These are phyloP conservation scores for Rhysida immarginata DNA, from an alignment of 1,140 invertebrate species.

Conservation along the genomic window DNA sequence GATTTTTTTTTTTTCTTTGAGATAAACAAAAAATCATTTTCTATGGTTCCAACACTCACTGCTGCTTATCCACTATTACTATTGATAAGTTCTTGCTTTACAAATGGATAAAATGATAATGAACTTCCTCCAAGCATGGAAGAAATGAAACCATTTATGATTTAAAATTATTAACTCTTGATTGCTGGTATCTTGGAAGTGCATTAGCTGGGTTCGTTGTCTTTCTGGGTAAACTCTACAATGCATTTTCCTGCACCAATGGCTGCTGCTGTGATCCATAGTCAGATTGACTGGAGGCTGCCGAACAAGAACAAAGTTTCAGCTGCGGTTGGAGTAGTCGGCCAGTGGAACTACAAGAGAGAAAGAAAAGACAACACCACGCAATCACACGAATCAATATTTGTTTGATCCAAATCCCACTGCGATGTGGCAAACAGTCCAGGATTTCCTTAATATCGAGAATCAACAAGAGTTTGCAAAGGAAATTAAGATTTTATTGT, in stretches of 20 bases:
- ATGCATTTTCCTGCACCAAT: conserved; percentile 8
- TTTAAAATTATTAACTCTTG: background rate
- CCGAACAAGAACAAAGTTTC: conserved; percentile 2
- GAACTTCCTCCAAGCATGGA: background rate
- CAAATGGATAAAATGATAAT: background rate
- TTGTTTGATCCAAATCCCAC: too few relatives aligned
- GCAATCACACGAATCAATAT: conserved; percentile 2
- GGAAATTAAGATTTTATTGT: too few relatives aligned
- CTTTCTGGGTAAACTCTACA: background rate
- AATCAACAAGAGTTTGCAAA: too few relatives aligned
- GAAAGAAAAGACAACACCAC: conserved; percentile 2
- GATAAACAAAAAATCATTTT: too few relatives aligned
- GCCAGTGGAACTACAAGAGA: conserved; percentile 2
- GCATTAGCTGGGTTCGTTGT: background rate
- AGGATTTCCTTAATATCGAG: too few relatives aligned
- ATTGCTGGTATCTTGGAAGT: background rate
- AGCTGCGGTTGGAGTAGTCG: conserved; percentile 4
- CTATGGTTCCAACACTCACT: too few relatives aligned
- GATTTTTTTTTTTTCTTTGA: too few relatives aligned
- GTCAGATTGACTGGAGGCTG: conserved; percentile 10
- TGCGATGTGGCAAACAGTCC: too few relatives aligned
- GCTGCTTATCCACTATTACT: background rate
- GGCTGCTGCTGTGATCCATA: conserved; percentile 9
- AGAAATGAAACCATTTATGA: background rate
- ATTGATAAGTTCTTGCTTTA: background rate